Conservation (phyloP, 2,797 vertebrate species). For the Ptychobarbus kaznakovi region DNA sequence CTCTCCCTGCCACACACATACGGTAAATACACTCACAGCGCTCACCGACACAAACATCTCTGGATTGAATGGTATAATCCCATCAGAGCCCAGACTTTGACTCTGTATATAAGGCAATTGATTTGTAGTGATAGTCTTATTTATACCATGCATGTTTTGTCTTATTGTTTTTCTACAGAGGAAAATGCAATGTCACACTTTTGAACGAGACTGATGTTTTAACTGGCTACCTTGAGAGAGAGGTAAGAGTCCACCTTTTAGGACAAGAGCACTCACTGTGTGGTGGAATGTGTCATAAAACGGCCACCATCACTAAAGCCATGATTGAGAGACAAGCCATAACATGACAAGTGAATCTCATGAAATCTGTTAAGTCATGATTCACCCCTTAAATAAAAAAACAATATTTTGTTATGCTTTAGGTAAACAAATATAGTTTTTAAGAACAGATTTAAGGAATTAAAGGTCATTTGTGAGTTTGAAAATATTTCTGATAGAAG, state of each 20-base stretch:
- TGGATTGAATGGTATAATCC: not conserved
- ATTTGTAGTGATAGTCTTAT: not conserved
- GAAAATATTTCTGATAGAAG: too few species aligned
- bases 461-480: too few species aligned
- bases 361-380: not conserved
- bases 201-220: constrained; percentile 95
- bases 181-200: constrained; percentile 95
- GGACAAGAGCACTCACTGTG: not conserved
- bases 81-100: not conserved
- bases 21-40: constrained; percentile 73
- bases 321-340: not conserved
- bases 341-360: not conserved
- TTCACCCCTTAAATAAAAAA: not conserved
- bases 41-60: constrained; percentile 8
- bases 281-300: not conserved
- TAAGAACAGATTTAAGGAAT: not conserved
- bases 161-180: constrained; percentile 72
- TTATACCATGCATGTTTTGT: not conserved
- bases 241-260: constrained; percentile 76
- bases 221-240: constrained; percentile 90
- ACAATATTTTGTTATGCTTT: not conserved
- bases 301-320: not conserved
- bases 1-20: constrained; percentile 93
- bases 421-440: not conserved
- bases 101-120: not conserved